Base-by-base conservation (phyloP, 2,888 invertebrate genomes). In the Cantharis lateralis region DNA sequence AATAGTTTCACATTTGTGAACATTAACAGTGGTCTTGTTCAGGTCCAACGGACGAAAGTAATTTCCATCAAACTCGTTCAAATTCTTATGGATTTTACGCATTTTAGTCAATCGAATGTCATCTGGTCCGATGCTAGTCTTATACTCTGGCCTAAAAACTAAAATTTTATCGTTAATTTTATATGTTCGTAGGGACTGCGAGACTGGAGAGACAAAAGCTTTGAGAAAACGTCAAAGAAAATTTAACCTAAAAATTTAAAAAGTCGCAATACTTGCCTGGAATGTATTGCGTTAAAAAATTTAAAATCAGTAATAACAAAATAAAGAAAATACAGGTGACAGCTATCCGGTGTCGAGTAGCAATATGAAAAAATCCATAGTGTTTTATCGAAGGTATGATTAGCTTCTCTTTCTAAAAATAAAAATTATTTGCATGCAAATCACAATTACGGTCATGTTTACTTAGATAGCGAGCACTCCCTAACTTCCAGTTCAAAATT, bases 1-100 rank as follows among this genome's bases (percentile, higher is more conserved):
- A 72, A 97, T 92, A 0, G 93, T 91, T 89, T 95, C 93, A 87
- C 95, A 96, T 82, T 93, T 89, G 7, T 70, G 32, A 32, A 32
- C 18, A 18, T 63, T 72, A n/a, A 20, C 64, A 2, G 1, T 20
- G 9, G 20, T 66, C n/a, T 66, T 18, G n/a, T 66, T 66, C 2
- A 66, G 20, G n/a, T 66, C 24, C 24, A 24, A 66, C 9, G 18
- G 18, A n/a, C 48, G 48, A 48, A 48, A 48, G 9, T 48, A 48
- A n/a, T n/a, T 48, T 5, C 48, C 48, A n/a, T 48, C 48, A 9
- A 48, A 48, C 16, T 66, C 64, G 20, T 66, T 66, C 9, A 20
- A 10, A 66, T 18, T 18, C 7, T 24, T 66, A 20, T 9, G 64
- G 2, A 66, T 18, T 13, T 20, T 66, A 16, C n/a, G 64, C 13